Conservation (phyloP, 2,113 vertebrate species). For the Probosciger aterrimus region DNA sequence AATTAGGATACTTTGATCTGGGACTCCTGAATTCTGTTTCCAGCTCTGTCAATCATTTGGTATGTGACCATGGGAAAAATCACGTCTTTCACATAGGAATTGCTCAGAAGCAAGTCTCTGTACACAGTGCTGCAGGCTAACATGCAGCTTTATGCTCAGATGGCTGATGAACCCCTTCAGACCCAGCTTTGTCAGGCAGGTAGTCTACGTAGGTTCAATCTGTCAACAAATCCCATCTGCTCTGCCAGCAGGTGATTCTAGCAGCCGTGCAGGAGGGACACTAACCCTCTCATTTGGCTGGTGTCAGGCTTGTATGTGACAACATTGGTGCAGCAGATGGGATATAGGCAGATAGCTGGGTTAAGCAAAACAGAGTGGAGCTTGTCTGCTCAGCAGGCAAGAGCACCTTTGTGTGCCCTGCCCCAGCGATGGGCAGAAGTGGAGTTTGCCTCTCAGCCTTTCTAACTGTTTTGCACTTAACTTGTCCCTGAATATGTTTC, state of each 20-base stretch:
- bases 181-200: not conserved
- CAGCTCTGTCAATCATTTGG: not conserved
- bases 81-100: not conserved
- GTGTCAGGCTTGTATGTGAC: not conserved
- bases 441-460: not conserved
- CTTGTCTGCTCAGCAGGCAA: not conserved
- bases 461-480: not conserved
- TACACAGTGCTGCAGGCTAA: not conserved
- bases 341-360: not conserved
- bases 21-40: not conserved
- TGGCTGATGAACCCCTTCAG: not conserved
- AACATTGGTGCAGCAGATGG: not conserved
- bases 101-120: not conserved
- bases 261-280: not conserved
- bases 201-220: not conserved
- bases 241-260: not conserved
- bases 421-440: not conserved
- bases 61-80: not conserved
- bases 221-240: slow-evolving; percentile 16
- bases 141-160: not conserved
- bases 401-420: not conserved
- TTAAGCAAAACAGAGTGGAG: not conserved
- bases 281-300: not conserved
- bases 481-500: not conserved
- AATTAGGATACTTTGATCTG: not conserved